These are phyloP conservation scores for Apostichopus japonicus DNA, from an alignment of 35 echinoderm and acorn worm genomes.

Conservation along the genomic window DNA sequence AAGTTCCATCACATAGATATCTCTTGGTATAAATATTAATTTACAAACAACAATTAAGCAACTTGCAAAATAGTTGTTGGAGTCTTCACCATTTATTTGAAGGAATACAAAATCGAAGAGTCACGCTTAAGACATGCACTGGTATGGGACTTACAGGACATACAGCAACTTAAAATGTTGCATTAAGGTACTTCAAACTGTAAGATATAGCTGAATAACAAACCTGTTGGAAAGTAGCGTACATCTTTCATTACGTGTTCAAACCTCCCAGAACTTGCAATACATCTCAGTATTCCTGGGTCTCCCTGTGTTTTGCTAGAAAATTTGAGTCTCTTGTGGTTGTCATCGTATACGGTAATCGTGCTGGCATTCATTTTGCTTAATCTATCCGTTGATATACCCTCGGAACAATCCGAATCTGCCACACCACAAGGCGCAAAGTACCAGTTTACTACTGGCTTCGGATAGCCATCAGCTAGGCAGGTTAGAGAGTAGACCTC, in stretches of 20 bases:
- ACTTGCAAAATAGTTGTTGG: no score
- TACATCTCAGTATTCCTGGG: conserved; percentile 45
- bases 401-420: conserved; percentile 7
- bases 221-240: conserved; percentile 52
- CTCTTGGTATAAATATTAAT: no score
- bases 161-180: no score
- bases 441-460: conserved; percentile 42
- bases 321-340: neutral
- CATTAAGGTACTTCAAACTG: no score
- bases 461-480: conserved; percentile 51
- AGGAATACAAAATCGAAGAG: no score
- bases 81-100: no score
- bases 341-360: neutral
- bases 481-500: conserved; percentile 55
- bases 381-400: neutral
- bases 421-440: neutral
- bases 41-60: no score
- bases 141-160: no score
- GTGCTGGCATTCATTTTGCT: neutral
- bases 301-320: neutral
- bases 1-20: no score
- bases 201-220: neutral
- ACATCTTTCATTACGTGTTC: conserved; percentile 11
- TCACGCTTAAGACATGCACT: no score
- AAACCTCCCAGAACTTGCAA: conserved; percentile 18